phyloP scores from a whole-genome alignment of 2,797 vertebrate species.

The Pteronotus mesoamericanus region DNA sequence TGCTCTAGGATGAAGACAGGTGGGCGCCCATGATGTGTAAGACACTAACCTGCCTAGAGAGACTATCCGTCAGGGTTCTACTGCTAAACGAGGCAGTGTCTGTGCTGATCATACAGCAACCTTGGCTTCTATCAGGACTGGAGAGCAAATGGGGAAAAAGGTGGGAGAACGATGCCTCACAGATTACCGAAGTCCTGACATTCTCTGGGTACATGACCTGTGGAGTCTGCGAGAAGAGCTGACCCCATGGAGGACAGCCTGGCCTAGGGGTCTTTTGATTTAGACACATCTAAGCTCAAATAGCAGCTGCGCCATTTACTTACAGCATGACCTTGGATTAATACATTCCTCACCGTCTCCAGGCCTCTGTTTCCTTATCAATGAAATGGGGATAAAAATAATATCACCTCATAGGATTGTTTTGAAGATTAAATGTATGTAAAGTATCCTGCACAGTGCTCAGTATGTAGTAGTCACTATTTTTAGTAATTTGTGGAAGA shows the following conservation, averaged over 20 bases:
- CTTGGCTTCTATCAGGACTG: background rate
- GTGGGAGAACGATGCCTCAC: background rate
- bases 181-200: background rate
- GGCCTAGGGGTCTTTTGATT: background rate
- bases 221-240: background rate
- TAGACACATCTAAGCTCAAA: background rate
- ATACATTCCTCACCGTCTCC: background rate
- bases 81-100: background rate
- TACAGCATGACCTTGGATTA: background rate
- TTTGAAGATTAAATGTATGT: background rate
- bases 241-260: background rate
- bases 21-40: background rate
- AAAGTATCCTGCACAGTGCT: background rate
- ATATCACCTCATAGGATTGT: background rate
- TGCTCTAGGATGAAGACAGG: background rate
- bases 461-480: background rate
- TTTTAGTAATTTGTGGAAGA: background rate
- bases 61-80: background rate
- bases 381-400: background rate
- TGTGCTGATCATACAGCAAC: background rate
- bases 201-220: background rate
- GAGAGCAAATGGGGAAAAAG: background rate
- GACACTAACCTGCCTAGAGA: background rate
- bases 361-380: background rate
- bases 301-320: background rate